Percentiles rank a stretch among this genome's conserved stretches.
These are phyloP conservation scores for Urocyon cinereoargenteus DNA, from an alignment of 2,797 vertebrate genomes.

Conservation along the genomic window DNA sequence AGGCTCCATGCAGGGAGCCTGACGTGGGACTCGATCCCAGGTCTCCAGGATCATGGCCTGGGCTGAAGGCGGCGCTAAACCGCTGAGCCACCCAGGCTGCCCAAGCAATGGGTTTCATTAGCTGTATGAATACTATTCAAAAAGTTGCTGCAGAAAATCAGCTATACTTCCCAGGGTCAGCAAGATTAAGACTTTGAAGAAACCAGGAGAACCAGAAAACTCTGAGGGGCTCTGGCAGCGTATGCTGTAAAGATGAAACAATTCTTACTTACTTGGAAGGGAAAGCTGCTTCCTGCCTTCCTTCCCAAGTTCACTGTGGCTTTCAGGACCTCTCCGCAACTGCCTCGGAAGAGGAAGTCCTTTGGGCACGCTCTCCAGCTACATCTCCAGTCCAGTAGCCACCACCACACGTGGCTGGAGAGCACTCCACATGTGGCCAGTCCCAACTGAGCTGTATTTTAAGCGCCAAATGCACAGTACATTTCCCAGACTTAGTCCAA, in stretches of 20 bases:
- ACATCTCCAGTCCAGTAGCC: background rate
- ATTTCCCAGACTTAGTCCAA: background rate
- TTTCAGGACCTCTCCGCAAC: background rate
- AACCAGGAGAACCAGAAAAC: background rate
- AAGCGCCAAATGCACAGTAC: background rate
- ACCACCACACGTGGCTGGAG: background rate
- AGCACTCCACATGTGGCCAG: background rate
- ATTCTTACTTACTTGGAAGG: background rate
- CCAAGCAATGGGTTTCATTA: background rate
- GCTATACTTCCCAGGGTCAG: background rate
- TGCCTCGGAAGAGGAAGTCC: background rate
- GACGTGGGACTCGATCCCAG: too few relatives aligned
- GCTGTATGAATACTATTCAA: background rate
- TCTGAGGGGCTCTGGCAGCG: background rate
- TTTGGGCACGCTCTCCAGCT: background rate
- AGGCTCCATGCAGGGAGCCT: too few relatives aligned
- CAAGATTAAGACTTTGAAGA: background rate
- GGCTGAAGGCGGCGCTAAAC: too few relatives aligned
- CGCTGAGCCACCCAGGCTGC: too few relatives aligned
- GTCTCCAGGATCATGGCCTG: too few relatives aligned
- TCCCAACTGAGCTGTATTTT: background rate
- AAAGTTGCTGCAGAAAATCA: background rate
- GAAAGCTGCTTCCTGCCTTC: background rate
- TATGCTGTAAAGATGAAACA: background rate
- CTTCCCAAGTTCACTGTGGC: background rate